Base-by-base conservation (phyloP, 1,140 invertebrate genomes). In the Idris sp. region DNA sequence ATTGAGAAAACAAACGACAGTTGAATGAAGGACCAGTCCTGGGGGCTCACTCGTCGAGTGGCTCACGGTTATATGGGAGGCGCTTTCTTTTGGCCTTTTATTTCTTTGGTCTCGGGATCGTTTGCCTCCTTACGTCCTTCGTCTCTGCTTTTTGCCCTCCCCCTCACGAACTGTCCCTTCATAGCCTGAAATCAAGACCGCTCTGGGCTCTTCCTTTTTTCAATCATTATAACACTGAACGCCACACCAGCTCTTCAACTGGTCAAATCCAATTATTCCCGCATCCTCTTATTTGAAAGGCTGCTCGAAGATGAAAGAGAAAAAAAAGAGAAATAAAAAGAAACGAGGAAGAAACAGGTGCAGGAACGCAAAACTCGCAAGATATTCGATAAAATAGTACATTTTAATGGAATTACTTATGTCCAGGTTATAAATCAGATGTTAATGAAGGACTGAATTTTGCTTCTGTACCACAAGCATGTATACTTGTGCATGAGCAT, bases 191-290 rank as follows among this genome's bases (percentile, higher is more conserved):
- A 79, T 77, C 77, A 73, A 77, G 74, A 69, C 46, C 56, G 53
- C 56, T 61, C 25, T 35, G 11, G 30, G 13, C 38, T 74, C 58
- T 40, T 71, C 36, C 49, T 61, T 69, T 62, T 68, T 74, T 58
- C 67, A 61, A 62, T 74, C 74, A 69, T 76, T 76, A 79, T 72
- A 74, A 76, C 58, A 69, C 76, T 59, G 68, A 48, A 43, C 31
- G 64, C 58, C 53, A 64, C 48, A 28, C 67, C 67, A 43, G 36
- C 56, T 72, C 56, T 68, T 72, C 61, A 56, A 53, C 71, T 69
- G 68, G 67, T 79, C 73, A 72, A 76, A 79, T 77, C 78, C 78
- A 79, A 79, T 79, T 79, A 79, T 79, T 77, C 64, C 43, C 59
- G 56, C 58, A 71, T 73, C 68, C 40, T 67, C 65, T 69, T 69